Evolutionary conservation across 1,140 invertebrate species (phyloP).

Genomic region (Lithobius niger): DNA sequence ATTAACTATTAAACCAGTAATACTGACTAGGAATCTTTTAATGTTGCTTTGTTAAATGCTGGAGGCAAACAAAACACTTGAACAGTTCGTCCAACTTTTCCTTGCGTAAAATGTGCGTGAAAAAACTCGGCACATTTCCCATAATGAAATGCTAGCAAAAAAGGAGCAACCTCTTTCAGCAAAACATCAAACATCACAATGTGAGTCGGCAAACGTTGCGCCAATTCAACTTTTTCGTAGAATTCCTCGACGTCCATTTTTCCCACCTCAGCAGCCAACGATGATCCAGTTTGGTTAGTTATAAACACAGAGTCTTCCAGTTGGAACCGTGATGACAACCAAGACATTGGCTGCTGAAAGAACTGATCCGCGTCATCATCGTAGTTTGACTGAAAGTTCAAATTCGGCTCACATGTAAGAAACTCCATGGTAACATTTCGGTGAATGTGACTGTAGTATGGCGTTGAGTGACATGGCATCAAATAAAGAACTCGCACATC

Average conservation of each 20-base stretch:
- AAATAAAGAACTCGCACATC: conserved; percentile 55
- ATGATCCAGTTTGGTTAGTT: conserved; percentile 34
- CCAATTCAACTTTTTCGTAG: no score
- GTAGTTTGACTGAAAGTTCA: conserved; percentile 44
- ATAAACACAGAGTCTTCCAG: no score
- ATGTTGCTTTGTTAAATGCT: no score
- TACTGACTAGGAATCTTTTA: no score
- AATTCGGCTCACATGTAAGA: conserved; percentile 78
- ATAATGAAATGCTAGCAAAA: conserved; percentile 35
- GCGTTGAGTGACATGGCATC: conserved; percentile 89
- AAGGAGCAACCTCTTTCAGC: conserved; percentile 30
- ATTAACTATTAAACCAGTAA: no score
- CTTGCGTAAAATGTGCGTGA: conserved; percentile 41
- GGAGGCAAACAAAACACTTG: no score
- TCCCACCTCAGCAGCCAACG: no score
- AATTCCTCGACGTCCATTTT: no score
- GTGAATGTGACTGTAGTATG: conserved; percentile 64
- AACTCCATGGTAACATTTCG: conserved; percentile 59
- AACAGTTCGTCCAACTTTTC: conserved; percentile 36
- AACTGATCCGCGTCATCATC: conserved; percentile 69
- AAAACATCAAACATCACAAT: conserved; percentile 48
- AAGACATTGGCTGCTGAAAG: conserved; percentile 52
- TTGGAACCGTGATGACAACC: no score
- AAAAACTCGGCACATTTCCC: conserved; percentile 31
- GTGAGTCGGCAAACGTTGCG: conserved; percentile 25